Evolutionary conservation across 2,797 vertebrate genomes (phyloP), one percentile per base, ranked within the genome.

Genomic region (Microchirus variegatus): DNA sequence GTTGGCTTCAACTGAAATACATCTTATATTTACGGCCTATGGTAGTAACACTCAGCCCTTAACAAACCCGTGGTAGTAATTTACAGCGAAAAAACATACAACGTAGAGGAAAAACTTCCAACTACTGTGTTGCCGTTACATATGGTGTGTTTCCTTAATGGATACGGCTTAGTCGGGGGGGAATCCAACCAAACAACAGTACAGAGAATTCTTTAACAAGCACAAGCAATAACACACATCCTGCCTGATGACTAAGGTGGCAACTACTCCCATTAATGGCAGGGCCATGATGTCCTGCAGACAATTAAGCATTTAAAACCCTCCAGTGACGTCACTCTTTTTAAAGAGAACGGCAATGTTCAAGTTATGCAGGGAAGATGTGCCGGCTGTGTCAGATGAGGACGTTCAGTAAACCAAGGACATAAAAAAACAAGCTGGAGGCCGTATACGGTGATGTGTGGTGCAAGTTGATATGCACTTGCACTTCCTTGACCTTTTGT

Each of bases 361-460:
- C 13, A 1, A 54, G 57, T 38, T 53, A 45, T 15, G 35, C 54
- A 65, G 57, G 22, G 8, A 38, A 46, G 45, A 51, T 53, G 55
- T 22, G 54, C 19, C 51, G 22, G 15, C 9, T 55, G 19, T 14
- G n/a, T 64, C 70, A 62, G 22, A 67, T 17, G 54, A 63, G 48
- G 59, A 53, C 26, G 1, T 19, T 63, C 37, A 48, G 44, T 19
- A 56, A 57, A 57, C 13, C 44, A 67, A 64, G 60, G 63, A 68
- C 59, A 46, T 37, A n/a, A 14, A 63, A 63, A 49, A 76, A 56
- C 41, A 74, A 46, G 45, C 64, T 67, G 43, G 35, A 64, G 55
- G 63, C 17, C 57, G 11, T 45, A 45, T 45, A 53, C 36, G 54
- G 40, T n/a, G 53, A 70, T 47, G 51, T n/a, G 4, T 10, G 46